Conservation (phyloP, 2,113 vertebrate genomes). For the Sylvietta virens region DNA sequence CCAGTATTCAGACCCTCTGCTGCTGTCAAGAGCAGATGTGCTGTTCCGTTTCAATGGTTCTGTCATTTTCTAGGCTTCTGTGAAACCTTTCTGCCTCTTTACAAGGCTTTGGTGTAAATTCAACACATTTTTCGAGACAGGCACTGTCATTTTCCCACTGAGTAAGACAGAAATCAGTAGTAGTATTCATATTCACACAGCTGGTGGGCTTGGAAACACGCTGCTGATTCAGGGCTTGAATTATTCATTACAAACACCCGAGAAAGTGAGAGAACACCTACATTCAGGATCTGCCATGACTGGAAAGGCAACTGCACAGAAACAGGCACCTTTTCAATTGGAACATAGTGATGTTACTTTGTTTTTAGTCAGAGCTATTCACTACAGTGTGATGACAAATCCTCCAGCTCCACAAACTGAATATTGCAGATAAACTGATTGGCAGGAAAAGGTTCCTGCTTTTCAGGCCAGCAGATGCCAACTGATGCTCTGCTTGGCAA, state of each 20-base stretch:
- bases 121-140: background rate
- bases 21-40: background rate
- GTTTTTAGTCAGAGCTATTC: background rate
- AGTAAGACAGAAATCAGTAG: background rate
- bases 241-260: background rate
- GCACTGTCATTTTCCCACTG: background rate
- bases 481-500: background rate
- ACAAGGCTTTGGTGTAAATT: background rate
- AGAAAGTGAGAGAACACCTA: background rate
- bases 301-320: background rate
- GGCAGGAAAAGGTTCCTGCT: background rate
- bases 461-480: background rate
- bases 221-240: constrained; percentile 8
- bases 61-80: background rate
- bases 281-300: background rate
- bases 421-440: background rate
- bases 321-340: background rate
- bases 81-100: background rate
- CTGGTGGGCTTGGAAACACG: background rate
- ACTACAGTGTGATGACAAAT: background rate
- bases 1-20: background rate
- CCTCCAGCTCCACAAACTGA: background rate
- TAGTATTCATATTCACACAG: background rate
- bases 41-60: background rate
- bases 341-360: background rate